Evolutionary conservation across 2,888 invertebrate species (phyloP).

Genomic region (Operophtera brumata): DNA sequence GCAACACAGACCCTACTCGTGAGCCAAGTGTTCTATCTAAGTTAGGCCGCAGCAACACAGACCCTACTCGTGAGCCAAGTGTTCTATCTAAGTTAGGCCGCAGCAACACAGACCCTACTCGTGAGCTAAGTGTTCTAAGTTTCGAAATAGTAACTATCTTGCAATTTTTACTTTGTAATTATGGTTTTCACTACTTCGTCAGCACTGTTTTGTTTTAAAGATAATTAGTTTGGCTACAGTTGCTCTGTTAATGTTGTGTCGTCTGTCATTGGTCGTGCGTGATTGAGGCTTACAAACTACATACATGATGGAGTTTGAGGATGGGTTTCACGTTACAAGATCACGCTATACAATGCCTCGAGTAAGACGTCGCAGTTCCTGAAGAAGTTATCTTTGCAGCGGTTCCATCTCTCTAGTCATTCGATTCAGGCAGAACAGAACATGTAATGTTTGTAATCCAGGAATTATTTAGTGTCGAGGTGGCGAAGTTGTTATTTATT

Average conservation of each 20-base stretch:
- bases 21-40: no score
- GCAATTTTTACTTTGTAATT: conserved; percentile 7
- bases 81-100: no score
- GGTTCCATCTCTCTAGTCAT: no score
- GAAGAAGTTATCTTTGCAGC: background rate
- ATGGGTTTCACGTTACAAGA: conserved; percentile 10
- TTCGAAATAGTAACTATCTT: background rate
- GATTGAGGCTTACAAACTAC: background rate
- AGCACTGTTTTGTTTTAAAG: background rate
- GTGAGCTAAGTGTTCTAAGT: background rate
- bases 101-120: no score
- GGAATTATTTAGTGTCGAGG: no score
- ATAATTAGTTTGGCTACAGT: background rate
- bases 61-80: no score
- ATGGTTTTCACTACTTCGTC: background rate
- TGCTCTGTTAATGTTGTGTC: conserved; percentile 1
- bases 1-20: no score
- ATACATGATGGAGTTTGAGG: background rate
- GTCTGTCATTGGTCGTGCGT: background rate
- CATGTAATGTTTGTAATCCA: no score
- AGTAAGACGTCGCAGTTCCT: background rate
- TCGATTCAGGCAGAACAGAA: no score
- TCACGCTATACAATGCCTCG: background rate
- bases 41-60: no score
- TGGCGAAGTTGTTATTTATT: no score